Evolutionary conservation across 2,113 vertebrate genomes (phyloP), one percentile per base, ranked within the genome.

Genomic region (Sceloporus tristichus): DNA sequence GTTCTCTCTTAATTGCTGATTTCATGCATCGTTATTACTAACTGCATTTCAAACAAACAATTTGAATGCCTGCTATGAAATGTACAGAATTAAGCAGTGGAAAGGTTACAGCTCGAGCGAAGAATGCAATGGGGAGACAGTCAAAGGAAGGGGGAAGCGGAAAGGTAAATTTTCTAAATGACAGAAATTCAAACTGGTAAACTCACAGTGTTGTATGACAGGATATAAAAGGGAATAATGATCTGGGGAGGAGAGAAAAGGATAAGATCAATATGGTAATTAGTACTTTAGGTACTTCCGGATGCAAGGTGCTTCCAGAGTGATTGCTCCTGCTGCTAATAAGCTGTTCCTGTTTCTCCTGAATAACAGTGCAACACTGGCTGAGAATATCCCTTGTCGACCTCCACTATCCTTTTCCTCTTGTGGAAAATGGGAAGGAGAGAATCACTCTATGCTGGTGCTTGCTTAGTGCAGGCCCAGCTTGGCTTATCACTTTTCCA

Each of bases 1-100:
- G 78, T 81, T 62, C 54, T 73, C 14, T 81, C n/a, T 81, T 74
- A 74, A 81, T 81, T 81, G 68, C 68, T 71, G 78, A 81, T 87
- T 81, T 87, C 54, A 74, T 73, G 78, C 78, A 59, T 74, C 86
- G 29, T 87, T 81, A 62, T 81, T 87, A 74, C 23, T 80, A 73
- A 87, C 23, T 38, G 53, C 34, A 40, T n/a, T 71, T 19, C 75
- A 68, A 76, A 77, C 56, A 65, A 81, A 40, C 75, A 78, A 34
- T 56, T 85, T 42, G 16, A 85, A 85, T 65, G 14, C 84, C 27
- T 85, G 53, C 59, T 48, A 85, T 78, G 84, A 85, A 77, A 66
- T 29, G n/a, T 78, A 16, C 21, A 53, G 65, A 56, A 86, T 79
- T 54, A 71, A 54, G 73, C 62, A 71, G 34, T 81, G 34, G 2